These are phyloP conservation scores for Shinisaurus crocodilurus DNA, from an alignment of 2,113 vertebrate genomes.

Conservation along the genomic window DNA sequence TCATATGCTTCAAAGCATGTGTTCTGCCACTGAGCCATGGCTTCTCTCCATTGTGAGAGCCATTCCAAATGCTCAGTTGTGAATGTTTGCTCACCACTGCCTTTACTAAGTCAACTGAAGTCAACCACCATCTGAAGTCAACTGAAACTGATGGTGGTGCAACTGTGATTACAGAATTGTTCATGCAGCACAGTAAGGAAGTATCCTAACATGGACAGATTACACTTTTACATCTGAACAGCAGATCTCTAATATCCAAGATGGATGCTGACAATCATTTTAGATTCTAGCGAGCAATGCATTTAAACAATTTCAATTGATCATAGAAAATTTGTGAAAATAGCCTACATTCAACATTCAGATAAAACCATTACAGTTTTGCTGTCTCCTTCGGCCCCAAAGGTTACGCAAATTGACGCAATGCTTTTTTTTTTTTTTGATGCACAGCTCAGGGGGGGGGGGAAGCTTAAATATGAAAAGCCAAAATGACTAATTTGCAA, in stretches of 20 bases:
- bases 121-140: neutral
- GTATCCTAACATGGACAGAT: neutral
- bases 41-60: neutral
- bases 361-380: conserved; percentile 30
- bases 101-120: neutral
- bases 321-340: conserved; percentile 22
- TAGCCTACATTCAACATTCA: neutral
- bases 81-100: neutral
- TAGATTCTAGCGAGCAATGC: neutral
- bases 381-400: neutral
- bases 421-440: neutral
- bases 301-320: neutral
- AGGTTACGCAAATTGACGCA: conserved; percentile 35
- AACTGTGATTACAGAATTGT: neutral
- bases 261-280: neutral
- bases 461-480: conserved; percentile 9
- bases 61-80: neutral
- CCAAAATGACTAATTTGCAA: conserved; percentile 51
- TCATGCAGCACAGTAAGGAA: too few relatives aligned
- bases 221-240: neutral
- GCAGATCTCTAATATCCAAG: neutral
- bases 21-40: too few relatives aligned
- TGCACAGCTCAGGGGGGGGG: conserved; percentile 6
- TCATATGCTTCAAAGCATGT: too few relatives aligned
- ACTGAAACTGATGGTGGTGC: neutral